Percentiles rank a stretch among this genome's conserved stretches.
Conservation (phyloP, 2,888 invertebrate species). For the Eudemis profundana region DNA sequence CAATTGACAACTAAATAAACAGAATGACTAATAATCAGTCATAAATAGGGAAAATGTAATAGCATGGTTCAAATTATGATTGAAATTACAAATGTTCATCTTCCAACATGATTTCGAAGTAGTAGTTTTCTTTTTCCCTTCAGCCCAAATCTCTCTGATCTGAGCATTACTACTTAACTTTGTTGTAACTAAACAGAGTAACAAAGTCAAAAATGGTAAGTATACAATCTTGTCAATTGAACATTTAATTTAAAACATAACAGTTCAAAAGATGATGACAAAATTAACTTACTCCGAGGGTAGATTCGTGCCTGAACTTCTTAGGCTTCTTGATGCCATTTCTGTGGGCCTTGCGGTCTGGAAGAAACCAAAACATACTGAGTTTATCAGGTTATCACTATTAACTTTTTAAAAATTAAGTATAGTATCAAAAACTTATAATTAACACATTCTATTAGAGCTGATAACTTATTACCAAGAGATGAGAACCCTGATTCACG, state of each 20-base stretch:
- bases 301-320: constrained; percentile 95
- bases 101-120: no score
- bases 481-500: background rate
- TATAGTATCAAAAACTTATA: background rate
- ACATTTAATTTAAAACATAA: no score
- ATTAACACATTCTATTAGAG: background rate
- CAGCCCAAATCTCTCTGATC: no score
- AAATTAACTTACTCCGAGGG: constrained; percentile 94
- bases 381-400: background rate
- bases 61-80: background rate
- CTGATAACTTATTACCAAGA: background rate
- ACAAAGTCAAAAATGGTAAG: no score
- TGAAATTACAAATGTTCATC: no score
- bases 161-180: no score
- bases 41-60: background rate
- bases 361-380: constrained; percentile 56
- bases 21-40: background rate
- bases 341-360: constrained; percentile 98
- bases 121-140: no score
- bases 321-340: constrained; percentile 98
- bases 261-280: background rate
- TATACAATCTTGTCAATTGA: no score
- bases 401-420: background rate
- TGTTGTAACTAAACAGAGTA: no score
- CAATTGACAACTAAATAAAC: background rate